Base-by-base conservation (phyloP, 2,888 invertebrate genomes). In the Hypolimnas misippus region DNA sequence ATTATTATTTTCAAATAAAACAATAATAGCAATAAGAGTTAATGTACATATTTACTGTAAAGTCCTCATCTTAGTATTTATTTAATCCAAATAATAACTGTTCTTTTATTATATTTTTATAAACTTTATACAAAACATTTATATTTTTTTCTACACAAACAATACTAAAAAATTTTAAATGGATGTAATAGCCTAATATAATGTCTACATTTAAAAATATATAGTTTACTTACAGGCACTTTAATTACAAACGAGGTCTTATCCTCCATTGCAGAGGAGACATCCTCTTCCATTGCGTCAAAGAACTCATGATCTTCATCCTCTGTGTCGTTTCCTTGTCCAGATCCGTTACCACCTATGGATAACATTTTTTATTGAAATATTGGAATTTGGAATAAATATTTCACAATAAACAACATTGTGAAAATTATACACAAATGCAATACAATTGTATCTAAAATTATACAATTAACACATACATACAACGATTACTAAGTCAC, bases 301-400 rank as follows among this genome's bases (percentile, higher is more conserved):
- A 95, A 96, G 84, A 95, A 96, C 76, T 96, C 95, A 81, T 94
- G 95, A 73, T 96, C 96, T 75, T 96, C 96, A 83, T 96, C 96
- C 82, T 95, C 94, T 63, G 91, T 89, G 19, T 92, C 92, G 76
- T 90, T 88, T 62, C 87, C 84, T 84, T 93, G 75, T 70, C 92
- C 81, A 63, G 93, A 69, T 58, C 93, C 93, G 76, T 84, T 91
- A 12, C 92, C 92, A 12, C 92, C 93, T 92, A 78, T n/a, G n/a
- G 2, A 52, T 31, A 53, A 31, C n/a, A 50, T 7, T 14, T 3
- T 50, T 10, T 35, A 35, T 12, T n/a, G n/a, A n/a, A n/a, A n/a
- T n/a, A n/a, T n/a, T n/a, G n/a, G n/a, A n/a, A n/a, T n/a, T n/a
- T n/a, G n/a, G n/a, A n/a, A n/a, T n/a, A n/a, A n/a, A n/a, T n/a